Base-by-base conservation (phyloP, 2,113 vertebrate genomes). In the Oncorhynchus nerka region DNA sequence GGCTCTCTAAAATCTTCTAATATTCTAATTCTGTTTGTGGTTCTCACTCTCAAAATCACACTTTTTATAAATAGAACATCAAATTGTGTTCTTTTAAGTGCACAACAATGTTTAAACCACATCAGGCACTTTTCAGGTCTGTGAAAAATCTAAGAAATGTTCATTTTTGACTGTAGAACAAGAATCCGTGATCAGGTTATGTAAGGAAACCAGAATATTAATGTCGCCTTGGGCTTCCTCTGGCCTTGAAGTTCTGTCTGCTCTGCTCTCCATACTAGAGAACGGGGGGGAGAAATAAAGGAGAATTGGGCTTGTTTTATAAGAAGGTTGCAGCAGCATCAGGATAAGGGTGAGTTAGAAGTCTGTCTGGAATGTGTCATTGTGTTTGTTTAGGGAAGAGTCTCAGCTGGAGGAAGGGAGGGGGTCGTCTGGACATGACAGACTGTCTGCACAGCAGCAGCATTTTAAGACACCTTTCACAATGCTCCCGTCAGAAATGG, bases 311-410 rank as follows among this genome's bases (percentile, higher is more conserved):
- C 19, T 6, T 51, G 49, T 51, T 51, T 51, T 51, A 51, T 61
- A 45, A 67, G 75, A 67, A 24, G 4, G 62, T 72, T 6, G 61
- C 26, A 51, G 51, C 51, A 5, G 8, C 22, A 39, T 16, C 55
- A 76, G 16, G 13, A 80, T 34, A 64, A 28, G 48, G 68, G 51
- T 24, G 57, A 48, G 68, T 75, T 68, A 20, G 80, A 11, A 48
- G 85, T 77, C 90, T 93, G 72, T 85, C 78, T 92, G 92, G 76
- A 92, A 89, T 90, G 81, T 92, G 73, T 86, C 87, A 83, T 81
- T 89, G 79, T 72, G 26, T 76, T 77, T 80, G 82, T 79, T 80
- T 74, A 55, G 77, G 78, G 0, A 81, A 77, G 70, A 69, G 75
- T 74, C 75, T 73, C 79, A 79, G 75, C 84, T 73, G 1, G 48